Conservation (phyloP, 2,888 invertebrate species). For the Pherbina coryleti region DNA sequence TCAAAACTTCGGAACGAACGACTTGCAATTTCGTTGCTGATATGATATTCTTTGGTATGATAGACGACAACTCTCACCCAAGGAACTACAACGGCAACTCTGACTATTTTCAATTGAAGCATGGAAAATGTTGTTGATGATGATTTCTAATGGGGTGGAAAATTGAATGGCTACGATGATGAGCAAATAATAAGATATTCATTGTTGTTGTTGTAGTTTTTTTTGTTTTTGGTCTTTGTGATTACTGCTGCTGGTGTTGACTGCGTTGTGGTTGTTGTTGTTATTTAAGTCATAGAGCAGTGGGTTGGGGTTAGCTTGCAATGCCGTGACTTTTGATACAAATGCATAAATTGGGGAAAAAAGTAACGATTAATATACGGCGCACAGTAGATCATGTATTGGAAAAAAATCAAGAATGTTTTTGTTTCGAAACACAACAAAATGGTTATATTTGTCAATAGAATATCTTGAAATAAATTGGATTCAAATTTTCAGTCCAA, state of each 20-base stretch:
- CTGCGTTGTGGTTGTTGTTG: neutral
- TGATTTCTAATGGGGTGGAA: constrained; percentile 56
- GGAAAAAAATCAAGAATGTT: too few relatives aligned
- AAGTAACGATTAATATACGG: neutral
- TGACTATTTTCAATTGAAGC: neutral
- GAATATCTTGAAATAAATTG: too few relatives aligned
- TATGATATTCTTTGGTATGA: neutral
- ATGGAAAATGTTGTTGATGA: constrained; percentile 48
- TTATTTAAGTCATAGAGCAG: neutral
- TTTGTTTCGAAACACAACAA: too few relatives aligned
- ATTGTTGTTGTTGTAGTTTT: constrained; percentile 16
- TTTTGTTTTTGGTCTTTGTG: constrained; percentile 23
- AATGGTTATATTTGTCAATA: too few relatives aligned
- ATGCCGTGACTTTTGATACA: neutral
- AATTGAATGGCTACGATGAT: constrained; percentile 58
- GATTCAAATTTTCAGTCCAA: too few relatives aligned
- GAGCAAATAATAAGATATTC: constrained; percentile 54
- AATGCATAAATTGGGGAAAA: neutral
- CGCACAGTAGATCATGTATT: too few relatives aligned
- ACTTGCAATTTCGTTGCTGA: neutral
- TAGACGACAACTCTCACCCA: neutral
- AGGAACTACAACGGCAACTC: neutral
- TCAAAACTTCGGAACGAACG: neutral
- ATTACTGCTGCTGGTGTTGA: constrained; percentile 34
- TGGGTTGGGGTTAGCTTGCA: neutral